Evolutionary conservation across 92 coral and sea anemone genomes (phyloP), one percentile per base, ranked within the genome.

Genomic region (Porites cylindrica): DNA sequence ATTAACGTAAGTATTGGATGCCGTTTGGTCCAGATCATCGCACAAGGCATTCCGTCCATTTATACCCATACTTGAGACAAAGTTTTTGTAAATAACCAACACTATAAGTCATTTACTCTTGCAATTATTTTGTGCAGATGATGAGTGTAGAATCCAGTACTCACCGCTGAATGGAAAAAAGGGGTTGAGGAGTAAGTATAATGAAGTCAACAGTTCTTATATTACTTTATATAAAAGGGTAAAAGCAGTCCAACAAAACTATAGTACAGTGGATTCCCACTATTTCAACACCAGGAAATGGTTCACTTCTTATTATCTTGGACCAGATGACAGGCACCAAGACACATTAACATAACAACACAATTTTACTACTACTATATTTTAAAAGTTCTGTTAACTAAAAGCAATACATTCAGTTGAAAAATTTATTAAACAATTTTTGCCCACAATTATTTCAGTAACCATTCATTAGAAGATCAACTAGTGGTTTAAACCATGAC

Each of bases 101-200:
- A 72, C 14, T 53, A 18, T 51, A 21, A 73, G 73, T 47, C 73
- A 83, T 73, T 61, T 83, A 83, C 87, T 73, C 87, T 62, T 73
- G 87, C 26, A 62, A 72, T 21, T 72, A 87, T 82, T 80, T 82
- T 82, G 88, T 54, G 88, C 81, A 82, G 90, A 51, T 82, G 94
- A 87, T 72, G 94, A 91, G 86, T 66, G 82, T 69, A 85, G 85
- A 85, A 70, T 92, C 98, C 98, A 92, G 88, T 85, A 93, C 94
- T 90, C 92, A 90, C 89, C 88, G 93, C 98, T 95, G 88, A 82
- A 93, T 88, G 94, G 91, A 93, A 93, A 95, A 95, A 95, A 95
- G 89, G 96, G 91, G 96, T 91, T 87, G 75, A 93, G 91, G 94
- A 85, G 94, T 95, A 91, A 95, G 98, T 95, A 91, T 60, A 88